These are phyloP conservation scores for Parasteatoda tepidariorum DNA, from an alignment of 1,140 invertebrate species.

Conservation along the genomic window DNA sequence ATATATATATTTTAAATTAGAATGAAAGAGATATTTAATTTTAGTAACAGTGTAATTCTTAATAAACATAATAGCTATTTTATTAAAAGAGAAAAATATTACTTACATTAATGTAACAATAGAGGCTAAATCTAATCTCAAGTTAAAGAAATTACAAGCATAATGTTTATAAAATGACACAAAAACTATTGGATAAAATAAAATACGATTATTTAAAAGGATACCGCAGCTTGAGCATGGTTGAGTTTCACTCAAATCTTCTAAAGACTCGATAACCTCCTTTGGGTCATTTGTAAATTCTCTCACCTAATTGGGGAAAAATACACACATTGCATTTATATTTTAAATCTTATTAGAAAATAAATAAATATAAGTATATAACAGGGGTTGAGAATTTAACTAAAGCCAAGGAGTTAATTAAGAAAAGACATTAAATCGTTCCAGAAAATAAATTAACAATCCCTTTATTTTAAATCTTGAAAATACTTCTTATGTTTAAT, in stretches of 20 bases:
- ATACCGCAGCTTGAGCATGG: conserved; percentile 67
- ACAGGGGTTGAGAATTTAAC: too few relatives aligned
- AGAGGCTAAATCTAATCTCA: conserved; percentile 33
- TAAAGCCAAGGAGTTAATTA: too few relatives aligned
- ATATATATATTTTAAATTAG: too few relatives aligned
- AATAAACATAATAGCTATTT: too few relatives aligned
- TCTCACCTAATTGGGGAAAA: conserved; percentile 67
- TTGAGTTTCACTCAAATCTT: conserved; percentile 72
- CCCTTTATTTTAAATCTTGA: too few relatives aligned
- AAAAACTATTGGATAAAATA: conserved; percentile 73
- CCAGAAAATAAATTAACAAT: too few relatives aligned
- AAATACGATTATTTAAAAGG: conserved; percentile 71
- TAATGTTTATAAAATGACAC: conserved; percentile 70
- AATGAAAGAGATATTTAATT: too few relatives aligned
- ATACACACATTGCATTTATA: background rate
- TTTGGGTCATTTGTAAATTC: conserved; percentile 76
- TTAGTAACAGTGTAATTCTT: too few relatives aligned
- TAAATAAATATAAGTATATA: too few relatives aligned
- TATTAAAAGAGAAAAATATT: background rate
- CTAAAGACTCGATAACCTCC: conserved; percentile 73
- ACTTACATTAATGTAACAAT: conserved; percentile 42
- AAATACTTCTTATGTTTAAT: too few relatives aligned
- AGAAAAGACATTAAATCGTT: too few relatives aligned
- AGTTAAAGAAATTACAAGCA: conserved; percentile 22
- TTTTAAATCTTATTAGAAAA: too few relatives aligned